Base-by-base conservation (phyloP, 2,888 invertebrate species). In the Chrysotoxum bicinctum region DNA sequence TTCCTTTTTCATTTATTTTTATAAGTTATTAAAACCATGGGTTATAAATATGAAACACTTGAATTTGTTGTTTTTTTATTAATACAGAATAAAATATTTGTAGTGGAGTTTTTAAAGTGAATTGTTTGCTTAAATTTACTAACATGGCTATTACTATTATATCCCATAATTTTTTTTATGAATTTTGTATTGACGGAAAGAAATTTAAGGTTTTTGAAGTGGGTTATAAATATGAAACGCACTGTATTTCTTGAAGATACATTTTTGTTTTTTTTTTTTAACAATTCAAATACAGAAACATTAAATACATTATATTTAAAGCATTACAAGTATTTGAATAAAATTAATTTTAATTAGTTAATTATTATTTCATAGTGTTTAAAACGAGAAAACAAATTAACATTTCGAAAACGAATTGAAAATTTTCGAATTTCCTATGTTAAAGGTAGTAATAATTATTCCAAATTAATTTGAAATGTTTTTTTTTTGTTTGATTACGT, bases 351-450 rank as follows among this genome's bases (percentile, higher is more conserved):
- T 19, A 26, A 43, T 26, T 80, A 32, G 43, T 68, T 62, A 73
- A 60, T 68, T 40, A 78, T 79, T 54, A 72, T 75, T 80, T 62
- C 43, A 74, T 66, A 69, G 43, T 73, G 32, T 56, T 85, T 80
- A 68, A 76, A 85, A 81, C 81, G 74, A 83, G 64, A 74, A 76
- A 81, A 85, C 69, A 80, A 77, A 73, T 58, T 48, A 84, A 84
- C 72, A 60, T 83, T 64, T 69, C 60, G 32, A 69, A 74, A 74
- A 69, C 74, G 54, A 70, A 43, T 79, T 64, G 16, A 72, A 73
- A 35, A 16, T 54, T 54, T 64, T 74, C 78, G 56, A 69, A 78
- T 40, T 73, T 35, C 19, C 62, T 77, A 60, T 56, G 43, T 14
- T 43, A 8, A 32, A 45, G 43, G 0, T 64, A 45, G 19, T 64